phyloP scores from a whole-genome alignment of 2,113 vertebrate genomes.

The Microcebus ravelobensis region DNA sequence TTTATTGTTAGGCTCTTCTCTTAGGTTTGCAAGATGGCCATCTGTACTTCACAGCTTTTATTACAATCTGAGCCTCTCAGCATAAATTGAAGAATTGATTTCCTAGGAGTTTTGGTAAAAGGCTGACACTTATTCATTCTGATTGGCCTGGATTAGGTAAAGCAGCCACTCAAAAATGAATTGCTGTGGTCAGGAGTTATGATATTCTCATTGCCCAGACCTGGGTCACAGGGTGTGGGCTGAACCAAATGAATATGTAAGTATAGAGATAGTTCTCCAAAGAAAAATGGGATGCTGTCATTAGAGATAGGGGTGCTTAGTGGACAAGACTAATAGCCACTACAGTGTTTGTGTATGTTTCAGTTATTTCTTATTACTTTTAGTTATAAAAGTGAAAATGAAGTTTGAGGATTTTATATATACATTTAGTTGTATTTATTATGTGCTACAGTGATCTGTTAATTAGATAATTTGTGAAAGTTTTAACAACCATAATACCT shows the following conservation, averaged over 20 bases:
- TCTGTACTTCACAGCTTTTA: neutral
- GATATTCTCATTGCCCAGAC: neutral
- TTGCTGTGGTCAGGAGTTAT: neutral
- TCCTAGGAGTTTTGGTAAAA: neutral
- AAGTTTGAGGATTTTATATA: slow-evolving; percentile 17
- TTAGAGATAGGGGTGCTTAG: neutral
- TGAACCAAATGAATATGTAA: neutral
- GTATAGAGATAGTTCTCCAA: neutral
- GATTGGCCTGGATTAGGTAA: neutral
- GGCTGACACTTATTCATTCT: neutral
- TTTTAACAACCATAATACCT: neutral
- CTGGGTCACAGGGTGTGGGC: neutral
- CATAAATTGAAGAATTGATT: neutral
- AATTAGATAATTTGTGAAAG: neutral
- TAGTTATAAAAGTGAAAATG: neutral
- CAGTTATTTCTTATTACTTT: slow-evolving; percentile 6
- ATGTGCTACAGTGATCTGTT: neutral
- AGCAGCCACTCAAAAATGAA: slow-evolving; percentile 6
- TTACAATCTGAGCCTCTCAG: neutral
- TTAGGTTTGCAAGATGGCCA: neutral
- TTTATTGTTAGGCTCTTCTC: neutral
- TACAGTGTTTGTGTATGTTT: neutral
- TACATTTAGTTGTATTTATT: neutral
- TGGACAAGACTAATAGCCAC: neutral
- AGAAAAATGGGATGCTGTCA: neutral